phyloP scores from a whole-genome alignment of 2,888 invertebrate species.

The Ganaspis brasiliensis region DNA sequence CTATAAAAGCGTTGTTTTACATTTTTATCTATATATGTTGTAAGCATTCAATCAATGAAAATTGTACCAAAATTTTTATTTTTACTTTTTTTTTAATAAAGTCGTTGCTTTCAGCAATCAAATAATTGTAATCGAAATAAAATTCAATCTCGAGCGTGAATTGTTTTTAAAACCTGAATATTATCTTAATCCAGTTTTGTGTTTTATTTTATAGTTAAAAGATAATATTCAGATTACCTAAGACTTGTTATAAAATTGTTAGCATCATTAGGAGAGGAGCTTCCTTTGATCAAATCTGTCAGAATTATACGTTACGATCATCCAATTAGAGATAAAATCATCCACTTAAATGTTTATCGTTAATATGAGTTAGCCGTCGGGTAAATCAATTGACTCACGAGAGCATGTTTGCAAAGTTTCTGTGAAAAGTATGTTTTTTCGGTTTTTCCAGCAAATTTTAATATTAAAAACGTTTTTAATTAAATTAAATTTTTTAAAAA shows the following conservation, averaged over 20 bases:
- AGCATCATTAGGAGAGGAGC: constrained; percentile 21
- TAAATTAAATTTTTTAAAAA: constrained; percentile 1
- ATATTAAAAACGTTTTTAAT: background rate
- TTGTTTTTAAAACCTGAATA: background rate
- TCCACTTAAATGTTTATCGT: constrained; percentile 41
- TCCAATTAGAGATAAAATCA: constrained; percentile 43
- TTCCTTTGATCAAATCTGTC: constrained; percentile 39
- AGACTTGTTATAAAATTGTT: constrained; percentile 30
- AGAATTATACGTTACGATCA: constrained; percentile 34
- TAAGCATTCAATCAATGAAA: too few relatives aligned
- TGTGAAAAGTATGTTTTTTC: background rate
- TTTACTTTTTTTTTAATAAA: too few relatives aligned
- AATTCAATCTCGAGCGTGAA: background rate
- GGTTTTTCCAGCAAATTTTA: background rate
- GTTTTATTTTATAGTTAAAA: constrained; percentile 5
- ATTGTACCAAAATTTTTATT: too few relatives aligned
- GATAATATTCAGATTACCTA: constrained; percentile 25
- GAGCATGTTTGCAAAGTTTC: constrained; percentile 4
- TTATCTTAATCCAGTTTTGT: constrained; percentile 5
- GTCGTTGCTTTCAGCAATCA: too few relatives aligned
- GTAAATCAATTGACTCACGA: constrained; percentile 34
- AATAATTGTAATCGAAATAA: background rate
- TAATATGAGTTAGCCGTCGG: constrained; percentile 39
- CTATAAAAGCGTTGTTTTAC: too few relatives aligned
- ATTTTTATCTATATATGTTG: too few relatives aligned